Evolutionary conservation across 2,888 invertebrate species (phyloP), one percentile per base, ranked within the genome.

Genomic region (Listrodromus nycthemerus): DNA sequence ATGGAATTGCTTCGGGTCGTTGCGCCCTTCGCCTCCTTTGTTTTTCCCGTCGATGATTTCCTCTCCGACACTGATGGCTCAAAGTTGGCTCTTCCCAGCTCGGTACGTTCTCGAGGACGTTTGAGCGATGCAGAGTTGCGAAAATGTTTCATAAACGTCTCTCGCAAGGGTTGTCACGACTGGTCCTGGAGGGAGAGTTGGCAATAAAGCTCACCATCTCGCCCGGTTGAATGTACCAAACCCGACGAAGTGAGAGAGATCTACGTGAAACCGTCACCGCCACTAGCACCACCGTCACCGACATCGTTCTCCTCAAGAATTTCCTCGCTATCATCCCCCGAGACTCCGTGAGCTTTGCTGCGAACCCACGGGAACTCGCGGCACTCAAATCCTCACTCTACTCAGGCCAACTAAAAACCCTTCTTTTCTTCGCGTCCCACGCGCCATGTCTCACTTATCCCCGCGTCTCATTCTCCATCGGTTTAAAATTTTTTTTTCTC

Each of bases 121-220:
- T 73, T 67, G 67, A 76, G 76, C 66, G 83, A 83, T 80, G 76
- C 66, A 45, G 76, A 80, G 80, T 74, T 73, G 80, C 71, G 76
- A 67, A 80, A 83, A 83, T 80, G 71, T 80, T 83, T 83, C 80
- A 83, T 80, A 76, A 80, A 80, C 76, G 80, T 74, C 76, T 61
- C 71, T 61, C 65, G 48, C 37, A 71, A 67, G 80, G 19, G 58
- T 80, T 58, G 41, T 16, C 8, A 10, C 55, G 45, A 45, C 48
- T 0, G 19, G 24, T n/a, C 41, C 24, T 21, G 45, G 71, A 71
- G 45, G n/a, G 7, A 71, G 45, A 7, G 7, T 58, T 65, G 70
- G 74, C 65, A 61, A 61, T 76, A 77, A 82, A 75, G 76, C 71
- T 82, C 24, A 63, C 63, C 74, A 16, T 45, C 78, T 52, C 55